Percentiles rank a stretch among this genome's conserved stretches.
Evolutionary conservation across 2,113 vertebrate species (phyloP).

Genomic region (Dipodomys merriami): DNA sequence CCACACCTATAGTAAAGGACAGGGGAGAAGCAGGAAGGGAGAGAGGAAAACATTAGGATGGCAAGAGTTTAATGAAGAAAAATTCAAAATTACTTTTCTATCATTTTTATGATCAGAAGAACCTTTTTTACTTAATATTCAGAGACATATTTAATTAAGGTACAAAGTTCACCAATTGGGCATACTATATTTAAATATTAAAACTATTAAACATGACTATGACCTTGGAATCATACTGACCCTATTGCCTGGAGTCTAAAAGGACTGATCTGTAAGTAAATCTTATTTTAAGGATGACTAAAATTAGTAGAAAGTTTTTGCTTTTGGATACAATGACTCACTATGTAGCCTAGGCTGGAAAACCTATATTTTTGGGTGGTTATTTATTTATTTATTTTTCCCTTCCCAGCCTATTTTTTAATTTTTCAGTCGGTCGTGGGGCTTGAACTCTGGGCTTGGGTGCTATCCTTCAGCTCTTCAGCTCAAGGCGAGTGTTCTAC

Average conservation of each 20-base stretch:
- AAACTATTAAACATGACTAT: not conserved
- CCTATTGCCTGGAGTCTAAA: not conserved
- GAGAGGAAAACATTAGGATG: conserved; percentile 34
- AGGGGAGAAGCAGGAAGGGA: not conserved
- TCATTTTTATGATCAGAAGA: conserved; percentile 31
- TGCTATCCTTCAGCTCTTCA: no score
- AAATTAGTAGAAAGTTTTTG: not conserved
- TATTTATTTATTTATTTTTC: no score
- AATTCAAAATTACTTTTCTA: not conserved
- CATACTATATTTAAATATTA: conserved; percentile 10
- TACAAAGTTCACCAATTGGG: not conserved
- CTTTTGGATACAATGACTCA: no score
- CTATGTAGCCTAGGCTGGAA: not conserved
- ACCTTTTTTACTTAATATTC: conserved; percentile 2
- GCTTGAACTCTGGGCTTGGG: no score
- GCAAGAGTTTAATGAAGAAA: conserved; percentile 14
- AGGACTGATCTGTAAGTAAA: not conserved
- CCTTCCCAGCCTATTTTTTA: no score
- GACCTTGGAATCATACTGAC: not conserved
- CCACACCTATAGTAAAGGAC: conserved; percentile 88
- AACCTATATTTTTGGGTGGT: not conserved
- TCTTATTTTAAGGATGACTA: not conserved
- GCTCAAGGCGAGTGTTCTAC: no score
- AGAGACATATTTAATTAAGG: conserved; percentile 47
- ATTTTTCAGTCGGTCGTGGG: no score